Base-by-base conservation (phyloP, 1,140 invertebrate genomes). In the Drosophila novamexicana region DNA sequence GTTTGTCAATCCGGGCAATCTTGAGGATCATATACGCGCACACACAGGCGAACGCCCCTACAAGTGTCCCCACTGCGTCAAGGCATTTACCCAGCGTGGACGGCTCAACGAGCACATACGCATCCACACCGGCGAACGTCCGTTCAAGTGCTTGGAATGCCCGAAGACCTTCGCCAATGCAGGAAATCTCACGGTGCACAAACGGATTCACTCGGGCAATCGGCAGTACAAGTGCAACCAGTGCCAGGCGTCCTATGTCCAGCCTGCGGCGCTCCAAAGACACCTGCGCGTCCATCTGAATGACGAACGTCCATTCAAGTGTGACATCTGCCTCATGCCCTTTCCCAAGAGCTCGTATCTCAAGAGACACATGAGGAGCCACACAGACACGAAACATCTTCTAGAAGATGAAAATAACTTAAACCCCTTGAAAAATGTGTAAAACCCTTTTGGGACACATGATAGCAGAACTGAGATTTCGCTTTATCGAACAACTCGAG, bases 21-120 rank as follows among this genome's bases (percentile, higher is more conserved):
- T 66, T 3, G 53, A 42, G 6, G 53, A 57, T 29, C 64, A 62
- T 29, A 49, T 56, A 3, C 62, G 69, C 6, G 64, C 69, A 9
- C 69, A 72, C 10, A 67, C 63, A 1, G 63, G 54, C 18, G 63
- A 72, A 34, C 69, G 69, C 0, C 63, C 69, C 5, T 72, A 66
- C 14, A 72, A 72, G 18, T 72, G 70, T 36, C 37, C 64, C 1
- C 56, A 67, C 10, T 73, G 70, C n/a, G 45, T 52, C 0, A 72
- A 72, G 37, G 63, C 47, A 7, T 72, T 72, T 18, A 67, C 59
- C 9, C 58, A 72, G 49, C 63, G 69, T 4, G 59, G 69, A 9
- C 50, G 63, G 16, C 39, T 66, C 16, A 56, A 72, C 34, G 29
- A 65, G 1, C 69, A 72, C 47, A 57, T 67, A 7, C 67, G 59